Conservation (phyloP, 2,888 invertebrate species). For the Dryadula phaetusa region DNA sequence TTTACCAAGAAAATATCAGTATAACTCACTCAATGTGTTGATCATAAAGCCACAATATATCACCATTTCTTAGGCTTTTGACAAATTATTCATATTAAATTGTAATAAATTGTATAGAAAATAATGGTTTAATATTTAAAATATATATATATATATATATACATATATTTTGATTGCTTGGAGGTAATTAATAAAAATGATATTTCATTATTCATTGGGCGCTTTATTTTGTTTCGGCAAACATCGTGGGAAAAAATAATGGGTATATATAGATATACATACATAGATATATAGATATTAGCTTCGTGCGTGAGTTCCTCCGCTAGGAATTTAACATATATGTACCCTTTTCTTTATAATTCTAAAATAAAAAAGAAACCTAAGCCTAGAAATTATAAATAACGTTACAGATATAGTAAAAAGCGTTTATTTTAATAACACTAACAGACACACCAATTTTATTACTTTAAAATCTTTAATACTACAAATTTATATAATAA, state of each 20-base stretch:
- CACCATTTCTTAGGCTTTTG: constrained; percentile 19
- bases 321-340: no score
- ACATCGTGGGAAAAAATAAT: constrained; percentile 21
- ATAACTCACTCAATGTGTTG: not conserved
- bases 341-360: no score
- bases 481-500: no score
- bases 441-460: no score
- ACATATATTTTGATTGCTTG: constrained; percentile 19
- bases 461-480: no score
- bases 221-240: not conserved
- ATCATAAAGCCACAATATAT: not conserved
- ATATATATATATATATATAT: no score
- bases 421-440: no score
- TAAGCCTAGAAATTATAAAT: no score
- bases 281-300: not conserved
- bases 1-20: not conserved
- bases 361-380: no score
- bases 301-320: no score
- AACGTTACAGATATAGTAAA: no score
- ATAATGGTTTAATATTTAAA: constrained; percentile 18
- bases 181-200: constrained; percentile 21
- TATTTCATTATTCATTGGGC: constrained; percentile 8
- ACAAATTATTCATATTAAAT: constrained; percentile 31
- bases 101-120: constrained; percentile 21
- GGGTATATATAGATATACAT: not conserved